Evolutionary conservation across 2,888 invertebrate genomes (phyloP).

Genomic region (Heliothis peltigera): DNA sequence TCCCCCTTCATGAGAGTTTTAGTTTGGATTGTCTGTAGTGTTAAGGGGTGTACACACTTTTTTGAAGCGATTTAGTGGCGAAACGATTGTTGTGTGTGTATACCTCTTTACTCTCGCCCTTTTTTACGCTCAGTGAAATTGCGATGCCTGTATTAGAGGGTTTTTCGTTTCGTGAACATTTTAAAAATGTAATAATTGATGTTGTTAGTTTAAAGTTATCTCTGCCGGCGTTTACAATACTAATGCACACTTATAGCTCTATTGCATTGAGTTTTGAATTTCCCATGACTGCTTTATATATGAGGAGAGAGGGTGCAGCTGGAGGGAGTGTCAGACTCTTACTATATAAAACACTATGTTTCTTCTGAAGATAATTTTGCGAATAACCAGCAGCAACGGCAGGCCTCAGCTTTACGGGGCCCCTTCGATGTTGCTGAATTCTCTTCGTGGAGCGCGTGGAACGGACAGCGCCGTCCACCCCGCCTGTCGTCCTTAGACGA

Average conservation of each 20-base stretch:
- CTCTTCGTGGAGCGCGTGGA: too few species aligned
- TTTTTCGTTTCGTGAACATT: conserved; percentile 19
- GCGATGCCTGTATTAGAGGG: conserved; percentile 12
- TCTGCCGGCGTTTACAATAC: background rate
- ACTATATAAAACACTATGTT: too few species aligned
- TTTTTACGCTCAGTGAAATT: conserved; percentile 23
- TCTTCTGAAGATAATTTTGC: too few species aligned
- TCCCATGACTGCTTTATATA: background rate
- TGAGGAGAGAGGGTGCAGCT: too few species aligned
- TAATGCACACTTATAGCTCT: background rate
- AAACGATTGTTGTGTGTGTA: conserved; percentile 35
- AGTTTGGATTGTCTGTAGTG: conserved; percentile 56
- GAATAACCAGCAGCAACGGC: too few species aligned
- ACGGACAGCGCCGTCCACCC: too few species aligned
- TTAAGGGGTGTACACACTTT: conserved; percentile 47
- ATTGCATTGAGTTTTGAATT: background rate
- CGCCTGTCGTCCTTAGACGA: too few species aligned
- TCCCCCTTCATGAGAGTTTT: conserved; percentile 50
- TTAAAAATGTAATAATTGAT: conserved; percentile 25
- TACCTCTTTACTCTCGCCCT: conserved; percentile 24
- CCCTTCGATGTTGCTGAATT: too few species aligned
- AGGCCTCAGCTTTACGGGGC: too few species aligned
- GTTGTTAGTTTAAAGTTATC: conserved; percentile 4
- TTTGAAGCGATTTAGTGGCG: conserved; percentile 51
- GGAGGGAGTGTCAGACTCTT: too few species aligned